Percentiles rank a stretch among this genome's conserved stretches.
phyloP scores from a whole-genome alignment of 2,888 invertebrate genomes.

The Leptopilina syphax region DNA sequence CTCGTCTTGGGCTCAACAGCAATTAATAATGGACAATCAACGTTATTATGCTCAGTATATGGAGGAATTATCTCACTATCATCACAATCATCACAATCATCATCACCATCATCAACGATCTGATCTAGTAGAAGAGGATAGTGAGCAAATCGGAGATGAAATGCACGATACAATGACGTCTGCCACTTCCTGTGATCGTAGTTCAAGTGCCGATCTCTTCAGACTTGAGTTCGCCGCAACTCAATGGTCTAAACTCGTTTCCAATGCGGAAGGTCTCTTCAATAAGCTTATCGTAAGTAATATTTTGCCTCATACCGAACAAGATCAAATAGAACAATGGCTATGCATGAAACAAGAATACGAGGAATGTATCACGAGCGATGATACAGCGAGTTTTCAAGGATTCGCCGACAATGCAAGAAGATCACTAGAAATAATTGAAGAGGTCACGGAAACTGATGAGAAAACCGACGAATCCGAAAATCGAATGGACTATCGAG shows the following conservation, averaged over 20 bases:
- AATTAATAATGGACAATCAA: constrained; percentile 48
- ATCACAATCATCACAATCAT: not conserved
- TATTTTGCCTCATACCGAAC: constrained; percentile 84
- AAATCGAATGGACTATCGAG: constrained; percentile 68
- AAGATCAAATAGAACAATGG: constrained; percentile 90
- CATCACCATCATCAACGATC: constrained; percentile 42
- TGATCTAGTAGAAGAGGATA: constrained; percentile 66
- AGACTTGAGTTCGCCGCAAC: constrained; percentile 90
- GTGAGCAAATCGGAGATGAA: constrained; percentile 70
- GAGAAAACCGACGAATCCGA: constrained; percentile 73
- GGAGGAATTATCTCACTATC: constrained; percentile 52
- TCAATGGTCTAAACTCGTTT: constrained; percentile 89
- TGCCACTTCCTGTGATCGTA: constrained; percentile 71
- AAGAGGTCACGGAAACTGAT: constrained; percentile 78
- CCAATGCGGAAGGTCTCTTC: constrained; percentile 91
- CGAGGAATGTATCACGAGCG: constrained; percentile 86
- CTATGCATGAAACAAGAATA: constrained; percentile 91
- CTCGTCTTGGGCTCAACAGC: constrained; percentile 61
- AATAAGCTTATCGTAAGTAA: constrained; percentile 85
- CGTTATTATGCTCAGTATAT: constrained; percentile 55
- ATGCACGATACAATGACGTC: constrained; percentile 69
- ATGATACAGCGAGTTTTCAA: constrained; percentile 76
- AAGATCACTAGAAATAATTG: constrained; percentile 79
- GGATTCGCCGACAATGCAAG: constrained; percentile 77
- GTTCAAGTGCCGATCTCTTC: constrained; percentile 78